A percentile compares a stretch with the other conserved stretches of the same genome.
These are phyloP conservation scores for Drosophila pachea DNA, from an alignment of 1,140 invertebrate species.

Conservation along the genomic window DNA sequence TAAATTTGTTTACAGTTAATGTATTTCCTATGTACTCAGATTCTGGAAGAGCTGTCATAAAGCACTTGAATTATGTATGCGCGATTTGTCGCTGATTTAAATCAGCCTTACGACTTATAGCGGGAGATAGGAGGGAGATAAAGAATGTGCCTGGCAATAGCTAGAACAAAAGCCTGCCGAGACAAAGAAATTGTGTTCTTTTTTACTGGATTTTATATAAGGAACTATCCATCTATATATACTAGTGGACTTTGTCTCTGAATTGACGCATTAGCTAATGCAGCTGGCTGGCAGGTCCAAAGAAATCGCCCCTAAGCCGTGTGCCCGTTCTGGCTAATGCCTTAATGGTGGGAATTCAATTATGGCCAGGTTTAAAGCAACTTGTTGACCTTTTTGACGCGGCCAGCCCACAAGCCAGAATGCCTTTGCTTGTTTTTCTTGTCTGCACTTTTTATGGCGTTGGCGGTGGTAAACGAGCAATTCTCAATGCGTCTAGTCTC, in stretches of 20 bases:
- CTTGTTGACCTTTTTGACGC: conserved; percentile 63
- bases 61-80: conserved; percentile 20
- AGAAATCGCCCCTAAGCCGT: conserved; percentile 14
- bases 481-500: conserved; percentile 15
- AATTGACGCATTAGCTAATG: neutral
- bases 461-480: conserved; percentile 29
- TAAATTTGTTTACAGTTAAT: conserved; percentile 43
- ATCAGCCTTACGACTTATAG: conserved; percentile 18
- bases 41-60: conserved; percentile 29
- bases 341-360: conserved; percentile 21
- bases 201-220: neutral
- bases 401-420: conserved; percentile 16
- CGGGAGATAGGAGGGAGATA: conserved; percentile 43
- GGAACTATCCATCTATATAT: neutral
- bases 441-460: conserved; percentile 47
- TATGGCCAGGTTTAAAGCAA: conserved; percentile 42
- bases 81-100: conserved; percentile 36
- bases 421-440: conserved; percentile 48
- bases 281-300: neutral
- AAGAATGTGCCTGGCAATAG: conserved; percentile 26
- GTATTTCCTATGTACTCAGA: conserved; percentile 61
- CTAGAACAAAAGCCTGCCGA: conserved; percentile 4
- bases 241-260: neutral
- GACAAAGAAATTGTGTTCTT: conserved; percentile 8
- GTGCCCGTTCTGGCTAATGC: conserved; percentile 11